Conservation (phyloP, 2,797 vertebrate species). For the Malurus splendens region DNA sequence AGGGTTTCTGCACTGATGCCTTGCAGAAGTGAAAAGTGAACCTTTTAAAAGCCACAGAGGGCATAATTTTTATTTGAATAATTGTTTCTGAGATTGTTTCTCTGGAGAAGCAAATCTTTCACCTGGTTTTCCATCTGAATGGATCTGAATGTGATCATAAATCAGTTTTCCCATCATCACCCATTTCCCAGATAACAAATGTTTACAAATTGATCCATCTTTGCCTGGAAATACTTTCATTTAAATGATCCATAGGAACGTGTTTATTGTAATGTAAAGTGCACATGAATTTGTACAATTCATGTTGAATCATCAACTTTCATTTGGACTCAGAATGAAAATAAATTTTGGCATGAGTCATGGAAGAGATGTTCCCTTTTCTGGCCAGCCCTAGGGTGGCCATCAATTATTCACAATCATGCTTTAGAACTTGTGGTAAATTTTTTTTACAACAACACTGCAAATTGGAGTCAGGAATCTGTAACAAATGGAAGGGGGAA, state of each 20-base stretch:
- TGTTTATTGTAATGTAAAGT: not conserved
- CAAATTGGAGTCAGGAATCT: not conserved
- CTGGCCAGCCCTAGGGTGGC: not conserved
- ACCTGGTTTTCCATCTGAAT: not conserved
- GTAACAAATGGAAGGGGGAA: not conserved
- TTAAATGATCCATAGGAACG: conserved; percentile 2
- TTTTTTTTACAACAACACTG: not conserved
- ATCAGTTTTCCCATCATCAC: not conserved
- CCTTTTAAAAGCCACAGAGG: not conserved
- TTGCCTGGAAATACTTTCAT: conserved; percentile 2
- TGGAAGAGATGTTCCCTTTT: not conserved
- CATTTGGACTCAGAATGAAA: not conserved
- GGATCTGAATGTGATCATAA: not conserved
- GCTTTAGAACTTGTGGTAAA: not conserved
- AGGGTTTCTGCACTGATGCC: not conserved
- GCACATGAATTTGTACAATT: not conserved
- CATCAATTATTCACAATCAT: not conserved
- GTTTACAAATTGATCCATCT: not conserved
- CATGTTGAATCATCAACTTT: not conserved
- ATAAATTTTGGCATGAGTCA: not conserved
- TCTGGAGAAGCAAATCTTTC: not conserved
- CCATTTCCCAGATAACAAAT: not conserved
- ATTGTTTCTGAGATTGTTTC: not conserved
- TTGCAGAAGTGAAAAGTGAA: not conserved
- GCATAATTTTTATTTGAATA: not conserved